Percentiles rank a stretch among this genome's conserved stretches.
phyloP scores from a whole-genome alignment of 2,888 invertebrate species.

The Lycocerus yunnanus region DNA sequence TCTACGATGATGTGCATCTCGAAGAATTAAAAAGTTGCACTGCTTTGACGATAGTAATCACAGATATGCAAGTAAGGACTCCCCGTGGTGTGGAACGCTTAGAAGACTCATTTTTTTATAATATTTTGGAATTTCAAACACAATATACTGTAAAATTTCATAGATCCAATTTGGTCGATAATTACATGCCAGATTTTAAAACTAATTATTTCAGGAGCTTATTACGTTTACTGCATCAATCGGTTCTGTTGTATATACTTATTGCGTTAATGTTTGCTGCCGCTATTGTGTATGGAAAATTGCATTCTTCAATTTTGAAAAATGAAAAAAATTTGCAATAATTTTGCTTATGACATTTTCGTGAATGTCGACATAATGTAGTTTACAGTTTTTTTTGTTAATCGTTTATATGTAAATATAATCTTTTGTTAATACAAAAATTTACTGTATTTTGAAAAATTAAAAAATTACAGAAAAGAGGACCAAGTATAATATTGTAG shows the following conservation, averaged over 20 bases:
- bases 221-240: constrained; percentile 88
- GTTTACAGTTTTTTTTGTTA: too few relatives aligned
- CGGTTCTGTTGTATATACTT: constrained; percentile 84
- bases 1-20: constrained; percentile 95
- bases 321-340: background rate
- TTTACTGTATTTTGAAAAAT: too few relatives aligned
- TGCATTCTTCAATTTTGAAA: constrained; percentile 87
- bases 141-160: constrained; percentile 84
- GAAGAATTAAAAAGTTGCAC: constrained; percentile 84
- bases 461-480: too few relatives aligned
- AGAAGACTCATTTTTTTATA: constrained; percentile 79
- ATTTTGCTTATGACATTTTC: too few relatives aligned
- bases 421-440: too few relatives aligned
- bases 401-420: too few relatives aligned
- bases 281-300: constrained; percentile 91
- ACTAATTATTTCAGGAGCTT: constrained; percentile 87
- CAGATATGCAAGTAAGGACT: constrained; percentile 77
- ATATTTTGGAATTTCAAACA: constrained; percentile 94
- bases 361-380: too few relatives aligned
- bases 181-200: constrained; percentile 95
- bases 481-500: too few relatives aligned
- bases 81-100: constrained; percentile 81
- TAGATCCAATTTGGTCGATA: constrained; percentile 88
- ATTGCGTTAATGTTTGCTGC: constrained; percentile 87
- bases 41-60: constrained; percentile 92